Evolutionary conservation across 2,113 vertebrate species (phyloP), one percentile per base, ranked within the genome.

Genomic region (Haliaeetus leucogaster): DNA sequence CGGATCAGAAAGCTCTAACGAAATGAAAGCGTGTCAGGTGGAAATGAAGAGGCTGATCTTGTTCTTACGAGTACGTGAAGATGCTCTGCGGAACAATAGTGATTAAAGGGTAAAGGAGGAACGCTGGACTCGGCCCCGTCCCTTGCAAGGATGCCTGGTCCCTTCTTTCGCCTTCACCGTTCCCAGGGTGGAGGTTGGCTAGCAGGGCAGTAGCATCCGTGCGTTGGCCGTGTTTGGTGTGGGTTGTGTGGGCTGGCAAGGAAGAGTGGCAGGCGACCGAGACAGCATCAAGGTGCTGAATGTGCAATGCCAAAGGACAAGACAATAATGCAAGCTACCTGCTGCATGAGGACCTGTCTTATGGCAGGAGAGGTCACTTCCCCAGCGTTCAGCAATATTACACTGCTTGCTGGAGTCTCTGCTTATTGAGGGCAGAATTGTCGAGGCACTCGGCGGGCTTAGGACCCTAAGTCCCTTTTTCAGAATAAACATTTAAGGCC

Each of bases 31-130:
- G 48, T 65, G 62, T 79, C 84, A 76, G 93, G 84, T 89, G 91
- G 86, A 95, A 95, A 89, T 50, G 86, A 93, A 94, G 86, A 91
- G 91, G 78, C 58, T 73, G 91, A 76, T 95, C 70, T 91, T 89
- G 73, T 86, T 73, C 79, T 90, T 86, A 78, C 48, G 65, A 91
- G 66, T 85, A 56, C 55, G 25, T 82, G 62, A 83, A 93, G 53
- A 30, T 66, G 66, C n/a, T 91, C 78, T 73, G 83, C 61, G 77
- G 66, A 89, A 32, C 77, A 63, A 21, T 16, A 58, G 43, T n/a
- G 73, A 89, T 84, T 74, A 61, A 72, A 80, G 14, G 25, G 72
- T 78, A 56, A 83, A 63, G 56, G 30, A 59, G 59, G 40, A 71
- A 48, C 1, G 1, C 50, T 47, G 53, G 23, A 15, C 48, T 67